Conservation (phyloP, 2,888 invertebrate genomes). For the Venusia cambrica region DNA sequence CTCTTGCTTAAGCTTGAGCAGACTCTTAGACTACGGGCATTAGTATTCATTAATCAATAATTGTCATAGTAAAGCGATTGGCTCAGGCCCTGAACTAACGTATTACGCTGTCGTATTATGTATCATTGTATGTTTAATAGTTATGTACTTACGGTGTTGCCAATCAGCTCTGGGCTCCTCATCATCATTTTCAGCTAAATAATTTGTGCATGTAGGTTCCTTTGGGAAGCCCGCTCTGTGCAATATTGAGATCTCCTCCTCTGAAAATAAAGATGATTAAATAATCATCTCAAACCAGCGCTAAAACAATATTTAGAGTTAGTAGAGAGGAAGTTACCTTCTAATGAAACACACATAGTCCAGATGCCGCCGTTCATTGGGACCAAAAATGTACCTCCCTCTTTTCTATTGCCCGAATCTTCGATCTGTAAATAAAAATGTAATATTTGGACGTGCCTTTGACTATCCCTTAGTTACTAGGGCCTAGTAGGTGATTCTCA, state of each 20-base stretch:
- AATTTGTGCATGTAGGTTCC: slow-evolving; percentile 89
- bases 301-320: no score
- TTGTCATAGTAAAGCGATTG: no score
- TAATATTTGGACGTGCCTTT: no score
- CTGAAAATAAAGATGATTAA: slow-evolving; percentile 56
- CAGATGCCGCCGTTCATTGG: slow-evolving; percentile 96
- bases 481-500: no score
- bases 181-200: slow-evolving; percentile 86
- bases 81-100: no score
- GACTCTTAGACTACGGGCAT: no score
- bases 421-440: slow-evolving; percentile 56
- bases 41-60: no score
- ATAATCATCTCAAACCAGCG: slow-evolving; percentile 5
- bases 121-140: no score
- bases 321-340: slow-evolving; percentile 75
- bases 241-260: slow-evolving; percentile 86
- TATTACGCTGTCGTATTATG: no score
- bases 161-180: slow-evolving; percentile 90
- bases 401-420: slow-evolving; percentile 63
- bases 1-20: no score
- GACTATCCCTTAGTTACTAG: no score
- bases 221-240: slow-evolving; percentile 84
- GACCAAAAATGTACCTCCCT: slow-evolving; percentile 85
- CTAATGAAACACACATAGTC: slow-evolving; percentile 91
- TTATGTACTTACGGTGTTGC: slow-evolving; percentile 86